These are phyloP conservation scores for Drepana arcuata DNA, from an alignment of 1,140 invertebrate genomes.

Conservation along the genomic window DNA sequence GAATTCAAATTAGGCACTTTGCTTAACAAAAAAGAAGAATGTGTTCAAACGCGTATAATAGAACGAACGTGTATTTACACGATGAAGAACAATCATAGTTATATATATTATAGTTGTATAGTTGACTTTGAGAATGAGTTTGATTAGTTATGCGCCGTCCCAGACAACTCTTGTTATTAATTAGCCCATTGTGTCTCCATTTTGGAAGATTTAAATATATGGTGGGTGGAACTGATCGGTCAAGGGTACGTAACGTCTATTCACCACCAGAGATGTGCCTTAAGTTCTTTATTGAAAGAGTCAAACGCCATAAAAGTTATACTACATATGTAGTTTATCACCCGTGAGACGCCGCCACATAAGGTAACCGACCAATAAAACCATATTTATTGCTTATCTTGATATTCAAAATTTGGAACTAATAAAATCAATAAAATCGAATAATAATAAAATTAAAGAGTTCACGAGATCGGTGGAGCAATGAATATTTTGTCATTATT, in stretches of 20 bases:
- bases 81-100: constrained; percentile 21
- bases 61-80: constrained; percentile 22
- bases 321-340: constrained; percentile 8
- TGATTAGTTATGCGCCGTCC: constrained; percentile 18
- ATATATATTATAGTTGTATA: constrained; percentile 5
- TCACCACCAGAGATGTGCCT: constrained; percentile 9
- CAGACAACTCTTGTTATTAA: constrained; percentile 24
- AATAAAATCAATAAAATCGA: no score
- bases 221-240: constrained; percentile 30
- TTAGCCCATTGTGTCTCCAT: constrained; percentile 30
- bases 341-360: no score
- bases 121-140: constrained; percentile 8
- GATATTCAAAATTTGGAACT: constrained; percentile 2
- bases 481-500: no score
- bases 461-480: no score
- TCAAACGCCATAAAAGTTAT: constrained; percentile 8
- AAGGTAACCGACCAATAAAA: constrained; percentile 6
- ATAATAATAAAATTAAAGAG: no score
- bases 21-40: constrained; percentile 22
- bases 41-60: constrained; percentile 17
- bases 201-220: constrained; percentile 27
- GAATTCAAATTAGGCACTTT: constrained; percentile 22
- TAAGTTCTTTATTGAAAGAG: constrained; percentile 19
- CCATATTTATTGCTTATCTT: constrained; percentile 1
- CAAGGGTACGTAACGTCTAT: constrained; percentile 19